phyloP scores from a whole-genome alignment of 2,888 invertebrate genomes.

The Podotricha telesiphe region DNA sequence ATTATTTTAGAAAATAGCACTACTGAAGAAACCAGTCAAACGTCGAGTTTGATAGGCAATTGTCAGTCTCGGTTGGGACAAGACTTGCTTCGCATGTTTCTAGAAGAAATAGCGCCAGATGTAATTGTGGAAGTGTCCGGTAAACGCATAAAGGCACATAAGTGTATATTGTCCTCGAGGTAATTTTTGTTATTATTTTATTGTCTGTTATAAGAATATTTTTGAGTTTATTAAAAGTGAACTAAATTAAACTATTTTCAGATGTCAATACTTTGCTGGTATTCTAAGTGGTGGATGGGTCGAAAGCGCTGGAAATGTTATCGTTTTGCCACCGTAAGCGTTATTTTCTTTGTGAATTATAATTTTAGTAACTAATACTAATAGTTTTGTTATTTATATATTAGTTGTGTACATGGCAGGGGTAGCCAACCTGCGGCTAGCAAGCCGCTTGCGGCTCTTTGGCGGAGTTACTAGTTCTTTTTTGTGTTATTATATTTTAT shows the following conservation, averaged over 20 bases:
- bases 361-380: background rate
- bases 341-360: background rate
- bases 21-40: conserved; percentile 68
- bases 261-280: conserved; percentile 96
- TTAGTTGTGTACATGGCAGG: no score
- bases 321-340: conserved; percentile 91
- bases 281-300: conserved; percentile 94
- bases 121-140: conserved; percentile 93
- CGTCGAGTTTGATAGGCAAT: conserved; percentile 69
- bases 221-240: no score
- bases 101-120: conserved; percentile 95
- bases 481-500: no score
- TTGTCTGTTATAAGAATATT: background rate
- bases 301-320: conserved; percentile 90
- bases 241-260: conserved; percentile 48
- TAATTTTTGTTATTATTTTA: conserved; percentile 45
- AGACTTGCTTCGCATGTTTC: conserved; percentile 94
- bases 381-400: background rate
- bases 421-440: no score
- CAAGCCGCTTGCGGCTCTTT: no score
- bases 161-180: conserved; percentile 94
- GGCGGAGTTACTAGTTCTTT: no score
- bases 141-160: conserved; percentile 93
- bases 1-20: conserved; percentile 64
- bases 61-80: conserved; percentile 89